phyloP scores from a whole-genome alignment of 1,140 invertebrate genomes.

The Temnothorax curvispinosus region DNA sequence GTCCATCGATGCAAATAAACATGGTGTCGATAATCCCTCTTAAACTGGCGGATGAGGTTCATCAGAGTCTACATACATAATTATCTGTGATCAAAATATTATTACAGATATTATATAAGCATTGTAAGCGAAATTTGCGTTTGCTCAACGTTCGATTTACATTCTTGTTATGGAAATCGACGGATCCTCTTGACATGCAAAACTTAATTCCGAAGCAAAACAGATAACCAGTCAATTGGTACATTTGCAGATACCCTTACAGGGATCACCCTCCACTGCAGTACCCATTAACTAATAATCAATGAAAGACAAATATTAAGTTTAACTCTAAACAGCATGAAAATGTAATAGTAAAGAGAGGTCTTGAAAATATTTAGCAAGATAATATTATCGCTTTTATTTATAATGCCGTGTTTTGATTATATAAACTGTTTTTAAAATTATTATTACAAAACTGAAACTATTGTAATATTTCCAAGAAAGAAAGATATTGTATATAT shows the following conservation, averaged over 20 bases:
- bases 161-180: slow-evolving; percentile 21
- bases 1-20: neutral
- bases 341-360: neutral
- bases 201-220: slow-evolving; percentile 70
- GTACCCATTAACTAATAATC: slow-evolving; percentile 69
- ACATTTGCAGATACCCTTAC: slow-evolving; percentile 77
- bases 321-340: slow-evolving; percentile 36
- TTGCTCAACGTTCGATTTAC: neutral
- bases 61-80: slow-evolving; percentile 35
- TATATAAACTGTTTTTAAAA: slow-evolving; percentile 5
- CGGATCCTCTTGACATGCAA: slow-evolving; percentile 70
- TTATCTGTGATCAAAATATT: slow-evolving; percentile 37
- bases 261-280: slow-evolving; percentile 73
- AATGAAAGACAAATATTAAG: slow-evolving; percentile 64
- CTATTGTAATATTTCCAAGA: neutral
- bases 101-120: slow-evolving; percentile 39
- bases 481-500: neutral
- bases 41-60: slow-evolving; percentile 16
- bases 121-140: slow-evolving; percentile 24
- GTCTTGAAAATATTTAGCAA: slow-evolving; percentile 14
- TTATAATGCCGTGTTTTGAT: neutral
- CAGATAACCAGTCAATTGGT: slow-evolving; percentile 80
- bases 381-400: slow-evolving; percentile 7
- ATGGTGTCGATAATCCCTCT: slow-evolving; percentile 41
- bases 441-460: slow-evolving; percentile 29